Evolutionary conservation across 2,113 vertebrate genomes (phyloP).

Genomic region (Neoarius graeffei): DNA sequence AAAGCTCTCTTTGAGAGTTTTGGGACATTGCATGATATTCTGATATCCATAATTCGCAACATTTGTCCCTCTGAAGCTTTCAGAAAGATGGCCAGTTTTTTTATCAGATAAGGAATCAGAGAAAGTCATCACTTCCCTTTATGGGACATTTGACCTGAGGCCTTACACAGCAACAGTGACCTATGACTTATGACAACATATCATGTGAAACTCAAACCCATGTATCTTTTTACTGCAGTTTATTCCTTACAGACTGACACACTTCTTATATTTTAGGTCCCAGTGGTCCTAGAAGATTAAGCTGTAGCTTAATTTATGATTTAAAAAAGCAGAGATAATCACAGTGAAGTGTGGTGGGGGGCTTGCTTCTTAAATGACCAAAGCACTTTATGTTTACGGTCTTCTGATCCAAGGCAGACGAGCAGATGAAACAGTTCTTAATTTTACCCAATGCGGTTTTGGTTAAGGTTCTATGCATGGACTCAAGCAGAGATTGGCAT

Average conservation of each 20-base stretch:
- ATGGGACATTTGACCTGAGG: constrained; percentile 38
- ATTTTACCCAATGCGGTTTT: constrained; percentile 81
- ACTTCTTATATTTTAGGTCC: constrained; percentile 59
- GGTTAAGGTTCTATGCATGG: constrained; percentile 69
- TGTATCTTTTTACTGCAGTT: constrained; percentile 23
- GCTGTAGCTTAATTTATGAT: constrained; percentile 73
- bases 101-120: constrained; percentile 29
- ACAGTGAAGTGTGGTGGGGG: constrained; percentile 39
- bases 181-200: constrained; percentile 17
- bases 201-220: constrained; percentile 20
- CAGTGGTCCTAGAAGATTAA: constrained; percentile 43
- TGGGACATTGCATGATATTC: not conserved
- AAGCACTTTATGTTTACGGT: constrained; percentile 76
- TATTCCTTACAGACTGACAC: constrained; percentile 19
- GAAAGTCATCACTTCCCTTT: constrained; percentile 37
- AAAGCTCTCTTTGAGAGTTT: not conserved
- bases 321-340: constrained; percentile 77
- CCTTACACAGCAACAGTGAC: not conserved
- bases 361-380: constrained; percentile 66
- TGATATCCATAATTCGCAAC: constrained; percentile 1
- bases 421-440: constrained; percentile 78
- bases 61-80: constrained; percentile 8
- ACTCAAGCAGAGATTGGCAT: constrained; percentile 63
- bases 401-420: constrained; percentile 77
- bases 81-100: not conserved